A percentile compares a stretch with the other conserved stretches of the same genome.
phyloP scores from a whole-genome alignment of 2,888 invertebrate genomes.

The Trichogramma evanescens region DNA sequence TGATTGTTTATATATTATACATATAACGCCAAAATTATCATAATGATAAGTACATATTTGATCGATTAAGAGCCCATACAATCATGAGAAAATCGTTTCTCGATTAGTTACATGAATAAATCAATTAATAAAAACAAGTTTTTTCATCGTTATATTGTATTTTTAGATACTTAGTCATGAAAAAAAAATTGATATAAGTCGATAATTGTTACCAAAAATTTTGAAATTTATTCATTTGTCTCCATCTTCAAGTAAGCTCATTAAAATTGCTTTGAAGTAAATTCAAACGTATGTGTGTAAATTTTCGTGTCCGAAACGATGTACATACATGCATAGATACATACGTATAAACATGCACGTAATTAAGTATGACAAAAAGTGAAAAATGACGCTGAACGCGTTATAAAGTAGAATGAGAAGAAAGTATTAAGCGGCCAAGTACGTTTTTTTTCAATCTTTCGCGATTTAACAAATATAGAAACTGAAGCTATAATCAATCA shows the following conservation, averaged over 20 bases:
- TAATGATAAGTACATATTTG: no score
- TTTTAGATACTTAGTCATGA: not conserved
- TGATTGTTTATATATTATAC: no score
- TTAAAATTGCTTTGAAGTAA: slow-evolving; percentile 12
- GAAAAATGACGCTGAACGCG: not conserved
- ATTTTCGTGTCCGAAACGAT: no score
- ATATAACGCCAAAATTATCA: no score
- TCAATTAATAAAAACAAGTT: not conserved
- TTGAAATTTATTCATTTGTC: slow-evolving; percentile 15
- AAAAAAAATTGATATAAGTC: no score
- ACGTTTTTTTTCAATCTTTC: slow-evolving; percentile 11
- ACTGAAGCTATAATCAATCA: not conserved
- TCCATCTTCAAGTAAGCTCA: slow-evolving; percentile 17
- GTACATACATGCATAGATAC: no score
- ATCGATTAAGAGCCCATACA: not conserved
- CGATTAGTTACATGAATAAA: slow-evolving; percentile 7
- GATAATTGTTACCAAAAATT: slow-evolving; percentile 7
- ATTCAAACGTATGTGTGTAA: not conserved
- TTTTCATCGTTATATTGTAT: slow-evolving; percentile 16
- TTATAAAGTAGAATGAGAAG: slow-evolving; percentile 2
- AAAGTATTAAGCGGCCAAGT: slow-evolving; percentile 7
- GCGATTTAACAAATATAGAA: slow-evolving; percentile 2
- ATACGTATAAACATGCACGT: not conserved
- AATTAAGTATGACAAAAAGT: not conserved
- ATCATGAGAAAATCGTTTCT: slow-evolving; percentile 16